Base-by-base conservation (phyloP, 2,797 vertebrate genomes). In the Micropoecilia bifurca region DNA sequence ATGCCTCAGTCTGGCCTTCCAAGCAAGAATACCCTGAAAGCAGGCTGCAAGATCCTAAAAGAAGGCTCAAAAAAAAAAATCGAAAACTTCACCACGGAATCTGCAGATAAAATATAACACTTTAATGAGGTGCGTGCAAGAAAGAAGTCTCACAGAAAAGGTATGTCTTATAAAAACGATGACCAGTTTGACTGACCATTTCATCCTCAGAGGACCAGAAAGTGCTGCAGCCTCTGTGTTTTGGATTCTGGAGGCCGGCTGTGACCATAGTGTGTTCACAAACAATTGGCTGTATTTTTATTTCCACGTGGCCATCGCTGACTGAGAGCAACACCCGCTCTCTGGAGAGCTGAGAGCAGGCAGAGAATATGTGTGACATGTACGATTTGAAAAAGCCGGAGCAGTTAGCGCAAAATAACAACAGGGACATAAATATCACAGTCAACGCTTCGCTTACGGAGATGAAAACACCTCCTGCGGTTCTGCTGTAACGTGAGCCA, bases 281-380 rank as follows among this genome's bases (percentile, higher is more conserved):
- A 88, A 87, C 88, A 85, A 78, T 73, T 80, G 5, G 33, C 76
- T 80, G 20, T 80, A 84, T 86, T 84, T 84, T 77, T 81, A 41
- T 7, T 3, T 75, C 53, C 57, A 57, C 80, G 18, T 53, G 61
- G 76, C 74, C 73, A 28, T 57, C 69, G n/a, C 30, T 77, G 80
- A 82, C 73, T 68, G 48, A 77, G 80, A 80, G 82, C 71, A 71
- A 69, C 79, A 80, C 85, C 87, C 75, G 39, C 53, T 66, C 84
- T 78, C 84, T 6, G 48, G 81, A 85, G 87, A 80, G 9, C 28
- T 33, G 43, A 47, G 78, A 76, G 18, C 30, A 69, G 41, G 28
- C 16, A 2, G 18, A 55, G 22, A 12, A 16, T 20, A n/a, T 43
- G 41, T 20, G 25, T 77, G 50, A 39, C 4, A 25, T n/a, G 3